Evolutionary conservation across 2,113 vertebrate species (phyloP).

Genomic region (Taurulus bubalis): DNA sequence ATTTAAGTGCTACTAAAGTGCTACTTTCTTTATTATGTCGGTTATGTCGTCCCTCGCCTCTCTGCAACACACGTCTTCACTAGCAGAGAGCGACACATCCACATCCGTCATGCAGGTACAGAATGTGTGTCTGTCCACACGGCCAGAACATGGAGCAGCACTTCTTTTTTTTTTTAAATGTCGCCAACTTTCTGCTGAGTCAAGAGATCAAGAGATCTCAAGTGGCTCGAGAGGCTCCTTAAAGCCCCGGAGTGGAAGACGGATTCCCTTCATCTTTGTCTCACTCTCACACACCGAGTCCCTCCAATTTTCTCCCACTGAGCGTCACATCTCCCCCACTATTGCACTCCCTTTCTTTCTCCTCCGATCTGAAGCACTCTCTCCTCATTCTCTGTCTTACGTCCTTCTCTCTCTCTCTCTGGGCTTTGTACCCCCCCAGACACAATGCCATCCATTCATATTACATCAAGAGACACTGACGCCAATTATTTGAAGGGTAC

Average conservation of each 20-base stretch:
- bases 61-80: no score
- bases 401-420: slow-evolving; percentile 3
- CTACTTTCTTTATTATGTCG: no score
- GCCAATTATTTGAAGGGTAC: slow-evolving; percentile 68
- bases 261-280: slow-evolving; percentile 55
- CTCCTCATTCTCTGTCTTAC: slow-evolving; percentile 5
- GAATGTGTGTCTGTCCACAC: no score
- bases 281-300: slow-evolving; percentile 16
- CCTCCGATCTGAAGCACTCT: slow-evolving; percentile 20
- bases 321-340: slow-evolving; percentile 9
- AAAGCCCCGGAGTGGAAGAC: slow-evolving; percentile 37
- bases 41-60: no score
- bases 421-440: slow-evolving; percentile 40
- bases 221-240: slow-evolving; percentile 23
- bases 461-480: slow-evolving; percentile 75
- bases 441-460: slow-evolving; percentile 75
- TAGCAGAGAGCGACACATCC: neutral
- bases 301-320: slow-evolving; percentile 35
- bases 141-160: neutral
- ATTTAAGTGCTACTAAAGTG: no score
- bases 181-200: neutral
- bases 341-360: slow-evolving; percentile 18
- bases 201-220: slow-evolving; percentile 11
- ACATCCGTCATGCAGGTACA: neutral
- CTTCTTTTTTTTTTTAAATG: slow-evolving; percentile 6